phyloP scores from a whole-genome alignment of 2,113 vertebrate species.

The Rutilus rutilus region DNA sequence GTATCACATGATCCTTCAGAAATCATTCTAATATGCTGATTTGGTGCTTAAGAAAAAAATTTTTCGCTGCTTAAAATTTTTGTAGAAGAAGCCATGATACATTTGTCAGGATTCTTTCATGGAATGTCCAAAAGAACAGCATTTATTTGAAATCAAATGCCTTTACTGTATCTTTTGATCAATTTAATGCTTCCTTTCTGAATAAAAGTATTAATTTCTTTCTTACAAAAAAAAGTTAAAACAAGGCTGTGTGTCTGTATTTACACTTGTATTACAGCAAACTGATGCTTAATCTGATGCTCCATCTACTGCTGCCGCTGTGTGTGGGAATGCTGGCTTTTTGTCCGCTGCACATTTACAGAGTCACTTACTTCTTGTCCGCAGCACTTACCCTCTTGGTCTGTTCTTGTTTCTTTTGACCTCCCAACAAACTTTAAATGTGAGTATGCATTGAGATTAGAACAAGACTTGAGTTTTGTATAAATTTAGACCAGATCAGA shows the following conservation, averaged over 20 bases:
- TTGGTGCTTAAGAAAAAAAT: background rate
- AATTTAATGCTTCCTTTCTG: background rate
- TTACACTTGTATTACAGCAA: constrained; percentile 77
- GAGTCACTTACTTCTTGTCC: constrained; percentile 83
- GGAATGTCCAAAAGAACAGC: background rate
- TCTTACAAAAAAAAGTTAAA: background rate
- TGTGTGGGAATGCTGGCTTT: constrained; percentile 85
- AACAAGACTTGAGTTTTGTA: constrained; percentile 16
- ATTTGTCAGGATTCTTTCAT: background rate
- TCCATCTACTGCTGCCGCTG: constrained; percentile 81
- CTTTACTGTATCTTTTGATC: background rate
- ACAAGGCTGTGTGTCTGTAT: background rate
- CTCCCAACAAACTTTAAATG: background rate
- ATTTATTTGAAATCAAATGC: background rate
- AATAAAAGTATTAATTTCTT: background rate
- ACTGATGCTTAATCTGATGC: constrained; percentile 78
- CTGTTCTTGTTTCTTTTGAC: constrained; percentile 83
- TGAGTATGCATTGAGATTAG: constrained; percentile 27
- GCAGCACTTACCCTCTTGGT: constrained; percentile 81
- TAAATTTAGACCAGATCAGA: constrained; percentile 30
- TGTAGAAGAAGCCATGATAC: background rate
- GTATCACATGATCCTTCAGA: background rate
- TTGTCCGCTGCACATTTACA: constrained; percentile 87
- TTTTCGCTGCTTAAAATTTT: background rate
- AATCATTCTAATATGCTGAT: background rate